Evolutionary conservation across 2,113 vertebrate genomes (phyloP).

Genomic region (Pionites leucogaster): DNA sequence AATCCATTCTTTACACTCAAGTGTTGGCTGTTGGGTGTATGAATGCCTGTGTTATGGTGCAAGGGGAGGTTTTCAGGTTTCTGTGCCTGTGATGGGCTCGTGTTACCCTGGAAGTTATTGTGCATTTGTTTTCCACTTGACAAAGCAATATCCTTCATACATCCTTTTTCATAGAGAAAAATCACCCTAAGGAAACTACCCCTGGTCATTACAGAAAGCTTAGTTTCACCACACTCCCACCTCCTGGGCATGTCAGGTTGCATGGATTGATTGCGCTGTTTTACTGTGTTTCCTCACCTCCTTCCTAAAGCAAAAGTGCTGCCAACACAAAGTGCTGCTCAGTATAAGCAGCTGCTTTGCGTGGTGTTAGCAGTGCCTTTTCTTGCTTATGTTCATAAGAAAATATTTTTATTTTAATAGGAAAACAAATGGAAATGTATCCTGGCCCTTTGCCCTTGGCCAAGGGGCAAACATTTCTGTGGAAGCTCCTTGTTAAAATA

Average conservation of each 20-base stretch:
- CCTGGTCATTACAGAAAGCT: neutral
- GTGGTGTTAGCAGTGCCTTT: neutral
- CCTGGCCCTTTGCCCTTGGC: constrained; percentile 30
- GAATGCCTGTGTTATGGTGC: neutral
- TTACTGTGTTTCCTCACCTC: constrained; percentile 14
- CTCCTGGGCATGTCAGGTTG: neutral
- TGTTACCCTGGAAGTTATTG: neutral
- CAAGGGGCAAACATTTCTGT: constrained; percentile 43
- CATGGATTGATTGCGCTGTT: neutral
- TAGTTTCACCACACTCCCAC: neutral
- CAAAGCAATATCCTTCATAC: neutral
- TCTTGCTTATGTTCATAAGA: constrained; percentile 35
- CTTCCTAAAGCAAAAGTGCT: constrained; percentile 22
- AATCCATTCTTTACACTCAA: neutral
- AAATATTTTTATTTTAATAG: constrained; percentile 62
- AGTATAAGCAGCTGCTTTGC: constrained; percentile 16
- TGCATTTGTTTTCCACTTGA: neutral
- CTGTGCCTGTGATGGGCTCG: neutral
- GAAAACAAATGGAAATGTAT: constrained; percentile 51
- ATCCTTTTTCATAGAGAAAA: neutral
- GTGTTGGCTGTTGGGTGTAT: rapidly evolving
- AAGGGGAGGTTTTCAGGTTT: neutral
- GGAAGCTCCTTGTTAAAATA: constrained; percentile 60
- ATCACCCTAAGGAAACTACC: neutral
- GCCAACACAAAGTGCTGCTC: constrained; percentile 27